phyloP scores from a whole-genome alignment of 1,140 invertebrate species.

The Antheraea mylitta region DNA sequence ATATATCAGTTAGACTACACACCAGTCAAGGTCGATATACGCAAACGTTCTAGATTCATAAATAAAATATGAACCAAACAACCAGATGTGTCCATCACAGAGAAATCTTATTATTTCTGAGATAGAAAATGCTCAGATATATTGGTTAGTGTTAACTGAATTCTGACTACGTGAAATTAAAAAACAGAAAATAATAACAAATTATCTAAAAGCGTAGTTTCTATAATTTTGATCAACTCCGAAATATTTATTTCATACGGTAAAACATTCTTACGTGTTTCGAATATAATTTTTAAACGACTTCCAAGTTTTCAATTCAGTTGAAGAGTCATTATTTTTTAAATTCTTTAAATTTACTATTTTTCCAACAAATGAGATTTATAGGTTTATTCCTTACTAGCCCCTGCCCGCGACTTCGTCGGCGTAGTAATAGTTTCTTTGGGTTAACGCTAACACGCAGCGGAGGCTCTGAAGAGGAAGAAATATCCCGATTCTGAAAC shows the following conservation, averaged over 20 bases:
- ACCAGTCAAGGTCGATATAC: conserved; percentile 35
- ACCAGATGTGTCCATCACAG: neutral
- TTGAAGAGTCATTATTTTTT: no score
- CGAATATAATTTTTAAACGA: no score
- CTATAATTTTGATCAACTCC: neutral
- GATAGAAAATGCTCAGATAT: neutral
- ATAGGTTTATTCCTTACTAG: no score
- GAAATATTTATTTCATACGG: neutral
- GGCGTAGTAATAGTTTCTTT: no score
- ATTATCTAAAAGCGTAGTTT: neutral
- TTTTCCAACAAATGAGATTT: no score
- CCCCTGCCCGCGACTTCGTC: no score
- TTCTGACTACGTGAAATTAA: neutral
- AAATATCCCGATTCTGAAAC: no score
- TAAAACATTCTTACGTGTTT: no score
- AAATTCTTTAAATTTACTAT: no score
- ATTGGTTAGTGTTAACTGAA: neutral
- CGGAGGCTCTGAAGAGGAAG: no score
- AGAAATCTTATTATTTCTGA: neutral
- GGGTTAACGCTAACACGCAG: no score
- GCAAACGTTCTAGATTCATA: conserved; percentile 49
- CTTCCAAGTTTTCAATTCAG: no score
- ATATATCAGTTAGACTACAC: neutral
- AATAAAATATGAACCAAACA: conserved; percentile 57
- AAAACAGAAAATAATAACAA: neutral